A percentile compares a stretch with the other conserved stretches of the same genome.
Conservation (phyloP, 2,797 vertebrate genomes). For the Acrossocheilus fasciatus region DNA sequence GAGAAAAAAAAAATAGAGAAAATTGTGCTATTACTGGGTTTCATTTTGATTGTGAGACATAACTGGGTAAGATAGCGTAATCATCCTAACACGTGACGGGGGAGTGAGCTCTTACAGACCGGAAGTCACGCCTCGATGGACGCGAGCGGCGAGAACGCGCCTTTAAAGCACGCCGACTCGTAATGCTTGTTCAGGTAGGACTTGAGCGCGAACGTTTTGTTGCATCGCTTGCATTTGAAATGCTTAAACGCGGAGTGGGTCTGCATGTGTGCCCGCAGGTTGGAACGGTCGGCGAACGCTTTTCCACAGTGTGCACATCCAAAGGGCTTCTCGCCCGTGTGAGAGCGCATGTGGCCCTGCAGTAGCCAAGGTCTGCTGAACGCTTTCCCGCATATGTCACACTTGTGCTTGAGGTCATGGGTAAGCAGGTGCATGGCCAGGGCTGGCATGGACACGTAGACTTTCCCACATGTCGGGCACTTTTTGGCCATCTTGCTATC, state of each 20-base stretch:
- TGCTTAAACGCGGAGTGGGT: slow-evolving; percentile 97
- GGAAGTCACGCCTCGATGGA: slow-evolving; percentile 83
- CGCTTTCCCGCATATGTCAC: slow-evolving; percentile 92
- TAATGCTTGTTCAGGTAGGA: slow-evolving; percentile 99
- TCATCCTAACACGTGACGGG: slow-evolving; percentile 68
- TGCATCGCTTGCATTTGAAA: slow-evolving; percentile 95
- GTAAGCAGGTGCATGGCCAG: slow-evolving; percentile 98
- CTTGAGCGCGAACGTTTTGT: slow-evolving; percentile 97
- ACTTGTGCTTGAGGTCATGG: slow-evolving; percentile 96
- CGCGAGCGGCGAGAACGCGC: slow-evolving; percentile 81
- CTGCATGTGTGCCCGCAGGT: slow-evolving; percentile 97
- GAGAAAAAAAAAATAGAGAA: slow-evolving; percentile 61
- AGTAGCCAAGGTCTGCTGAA: slow-evolving; percentile 94
- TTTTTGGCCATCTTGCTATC: slow-evolving; percentile 96
- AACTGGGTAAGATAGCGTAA: slow-evolving; percentile 55
- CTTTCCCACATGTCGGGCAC: slow-evolving; percentile 92
- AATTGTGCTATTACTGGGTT: slow-evolving; percentile 81
- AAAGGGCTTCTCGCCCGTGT: slow-evolving; percentile 95
- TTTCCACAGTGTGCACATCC: slow-evolving; percentile 95
- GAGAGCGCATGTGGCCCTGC: slow-evolving; percentile 95
- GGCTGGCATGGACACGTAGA: slow-evolving; percentile 96
- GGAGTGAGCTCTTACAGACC: slow-evolving; percentile 57
- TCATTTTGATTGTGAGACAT: slow-evolving; percentile 58
- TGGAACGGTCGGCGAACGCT: slow-evolving; percentile 94
- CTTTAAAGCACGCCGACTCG: slow-evolving; percentile 95